These are phyloP conservation scores for Kuschelorhynchus macadamiae DNA, from an alignment of 2,888 invertebrate species.

Conservation along the genomic window DNA sequence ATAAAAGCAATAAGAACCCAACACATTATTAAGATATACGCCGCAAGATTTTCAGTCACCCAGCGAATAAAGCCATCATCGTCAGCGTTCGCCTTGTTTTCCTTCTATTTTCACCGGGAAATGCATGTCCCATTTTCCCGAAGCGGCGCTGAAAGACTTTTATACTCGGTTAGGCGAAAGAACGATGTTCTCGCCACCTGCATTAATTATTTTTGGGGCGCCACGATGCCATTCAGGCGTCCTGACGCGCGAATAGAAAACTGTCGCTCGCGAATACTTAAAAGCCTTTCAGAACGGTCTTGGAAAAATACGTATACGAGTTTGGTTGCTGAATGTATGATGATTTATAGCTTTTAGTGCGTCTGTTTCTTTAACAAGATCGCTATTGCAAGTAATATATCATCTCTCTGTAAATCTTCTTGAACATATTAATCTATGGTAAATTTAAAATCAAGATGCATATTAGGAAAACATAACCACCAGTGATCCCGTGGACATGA, in stretches of 20 bases:
- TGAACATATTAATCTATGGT: background rate
- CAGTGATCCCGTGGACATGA: no score
- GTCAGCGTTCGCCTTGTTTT: slow-evolving; percentile 41
- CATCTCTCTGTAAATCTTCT: no score
- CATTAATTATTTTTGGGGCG: slow-evolving; percentile 47
- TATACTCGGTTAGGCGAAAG: slow-evolving; percentile 45
- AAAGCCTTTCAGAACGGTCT: slow-evolving; percentile 15
- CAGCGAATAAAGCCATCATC: slow-evolving; percentile 41
- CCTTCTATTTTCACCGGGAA: slow-evolving; percentile 43
- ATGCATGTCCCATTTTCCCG: slow-evolving; percentile 46
- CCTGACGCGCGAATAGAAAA: slow-evolving; percentile 42
- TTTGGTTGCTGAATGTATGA: background rate
- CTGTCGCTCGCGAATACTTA: slow-evolving; percentile 26
- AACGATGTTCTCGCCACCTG: slow-evolving; percentile 49
- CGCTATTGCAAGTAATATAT: no score
- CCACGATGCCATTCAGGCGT: slow-evolving; percentile 34
- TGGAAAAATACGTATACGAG: no score
- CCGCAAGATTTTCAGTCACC: slow-evolving; percentile 22
- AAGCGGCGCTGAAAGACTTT: slow-evolving; percentile 39
- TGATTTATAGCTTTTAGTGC: background rate
- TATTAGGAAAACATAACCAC: no score
- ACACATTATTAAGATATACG: slow-evolving; percentile 24
- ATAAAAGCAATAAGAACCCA: background rate
- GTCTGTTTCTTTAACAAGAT: background rate
- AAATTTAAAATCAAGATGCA: no score